These are phyloP conservation scores for Halichoerus grypus DNA, from an alignment of 2,113 vertebrate genomes.

Conservation along the genomic window DNA sequence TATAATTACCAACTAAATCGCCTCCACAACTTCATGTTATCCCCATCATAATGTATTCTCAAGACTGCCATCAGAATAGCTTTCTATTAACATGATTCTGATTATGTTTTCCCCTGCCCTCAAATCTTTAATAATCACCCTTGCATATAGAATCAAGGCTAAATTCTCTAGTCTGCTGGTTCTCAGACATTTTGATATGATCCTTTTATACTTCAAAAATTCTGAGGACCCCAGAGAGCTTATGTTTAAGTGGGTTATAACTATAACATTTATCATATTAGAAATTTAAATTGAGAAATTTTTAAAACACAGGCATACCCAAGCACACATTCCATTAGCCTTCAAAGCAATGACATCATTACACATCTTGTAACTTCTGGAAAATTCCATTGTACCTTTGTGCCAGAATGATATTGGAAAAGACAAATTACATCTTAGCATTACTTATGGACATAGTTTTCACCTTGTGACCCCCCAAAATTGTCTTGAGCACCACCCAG, in stretches of 20 bases:
- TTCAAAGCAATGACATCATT: neutral
- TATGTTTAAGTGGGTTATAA: neutral
- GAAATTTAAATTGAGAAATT: slow-evolving; percentile 29
- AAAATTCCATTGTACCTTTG: neutral
- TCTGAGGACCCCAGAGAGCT: neutral
- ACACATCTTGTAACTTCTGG: neutral
- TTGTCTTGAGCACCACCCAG: neutral
- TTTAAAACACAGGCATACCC: neutral
- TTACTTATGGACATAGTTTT: neutral
- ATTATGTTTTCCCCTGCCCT: neutral
- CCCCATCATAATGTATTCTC: neutral
- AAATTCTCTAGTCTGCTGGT: neutral
- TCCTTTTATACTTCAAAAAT: neutral
- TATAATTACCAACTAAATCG: slow-evolving; percentile 49
- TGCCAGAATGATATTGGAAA: neutral
- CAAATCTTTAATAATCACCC: neutral
- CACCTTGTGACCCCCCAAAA: neutral
- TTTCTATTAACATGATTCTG: neutral
- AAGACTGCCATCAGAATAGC: neutral
- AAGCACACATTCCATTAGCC: neutral
- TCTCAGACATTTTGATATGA: neutral
- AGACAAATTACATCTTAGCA: neutral
- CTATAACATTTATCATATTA: neutral
- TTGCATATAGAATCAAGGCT: neutral
- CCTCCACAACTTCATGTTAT: neutral